Evolutionary conservation across 2,797 vertebrate genomes (phyloP), one percentile per base, ranked within the genome.

Genomic region (Phaenicophaeus curvirostris): DNA sequence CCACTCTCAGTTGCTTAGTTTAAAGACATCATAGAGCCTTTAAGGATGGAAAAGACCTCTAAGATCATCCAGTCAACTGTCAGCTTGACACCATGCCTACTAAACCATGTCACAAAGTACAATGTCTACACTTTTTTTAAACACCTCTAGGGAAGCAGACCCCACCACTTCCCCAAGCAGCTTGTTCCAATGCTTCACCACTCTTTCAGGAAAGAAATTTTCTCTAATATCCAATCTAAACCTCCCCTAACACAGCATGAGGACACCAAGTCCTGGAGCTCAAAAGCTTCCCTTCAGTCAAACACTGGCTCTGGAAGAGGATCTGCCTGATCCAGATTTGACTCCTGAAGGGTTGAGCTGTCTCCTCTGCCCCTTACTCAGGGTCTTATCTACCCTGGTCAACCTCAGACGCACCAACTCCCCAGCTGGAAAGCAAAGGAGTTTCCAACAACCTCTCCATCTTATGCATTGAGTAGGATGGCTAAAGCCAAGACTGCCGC

Each of bases 391-490:
- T 54, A 75, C 23, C 17, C 17, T 59, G 39, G n/a, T 27, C n/a
- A 41, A 8, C 39, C 61, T 79, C 57, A 79, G 51, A 76, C 69
- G 62, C 39, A 65, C 8, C 67, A 69, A 35, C 17, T 85, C 8
- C 12, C 24, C 50, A 41, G 71, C 20, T 54, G 21, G 28, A 72
- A 14, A 6, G 8, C 37, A 54, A 50, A 76, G 42, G 30, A 31
- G 39, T 48, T 73, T 79, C 25, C 61, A 85, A 66, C 51, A 72
- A n/a, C 31, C 35, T 59, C 51, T 35, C 7, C 17, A 10, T 25
- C 55, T 53, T 8, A 11, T 8, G 6, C 19, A 27, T 2, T 4
- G 24, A 24, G 4, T 2, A 53, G 44, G 28, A n/a, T 3, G 6
- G 54, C 62, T 59, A 8, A 86, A 94, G 20, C 62, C 42, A 27